These are phyloP conservation scores for Neoarius graeffei DNA, from an alignment of 2,113 vertebrate species.

Conservation along the genomic window DNA sequence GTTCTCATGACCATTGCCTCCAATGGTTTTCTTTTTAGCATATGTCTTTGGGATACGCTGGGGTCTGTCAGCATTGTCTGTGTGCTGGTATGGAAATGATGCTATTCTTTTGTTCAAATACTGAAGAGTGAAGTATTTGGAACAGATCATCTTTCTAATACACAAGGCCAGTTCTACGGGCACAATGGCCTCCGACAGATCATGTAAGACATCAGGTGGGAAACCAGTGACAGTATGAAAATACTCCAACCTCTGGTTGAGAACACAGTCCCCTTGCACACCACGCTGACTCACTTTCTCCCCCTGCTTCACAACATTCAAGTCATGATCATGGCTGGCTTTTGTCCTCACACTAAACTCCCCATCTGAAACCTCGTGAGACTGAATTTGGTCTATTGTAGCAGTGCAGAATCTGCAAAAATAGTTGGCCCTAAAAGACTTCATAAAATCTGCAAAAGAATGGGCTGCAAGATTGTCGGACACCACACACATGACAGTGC, in stretches of 20 bases:
- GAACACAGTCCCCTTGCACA: conserved; percentile 10
- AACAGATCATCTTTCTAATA: conserved; percentile 30
- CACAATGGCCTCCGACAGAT: background rate
- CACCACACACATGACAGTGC: no score
- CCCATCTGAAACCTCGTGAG: no score
- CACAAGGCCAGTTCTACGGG: conserved; percentile 47
- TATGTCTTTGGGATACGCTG: conserved; percentile 32
- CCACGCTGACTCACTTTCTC: background rate
- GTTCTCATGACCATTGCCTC: conserved; percentile 29
- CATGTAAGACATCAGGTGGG: background rate
- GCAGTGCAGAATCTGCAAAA: no score
- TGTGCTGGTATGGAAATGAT: conserved; percentile 49
- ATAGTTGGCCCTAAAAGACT: no score
- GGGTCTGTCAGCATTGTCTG: conserved; percentile 45
- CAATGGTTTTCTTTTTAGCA: conserved; percentile 27
- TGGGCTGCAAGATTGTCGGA: no score
- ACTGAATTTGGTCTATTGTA: no score
- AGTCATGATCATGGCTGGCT: no score
- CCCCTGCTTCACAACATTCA: background rate
- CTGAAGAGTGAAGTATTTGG: conserved; percentile 43
- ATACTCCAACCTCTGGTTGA: conserved; percentile 1
- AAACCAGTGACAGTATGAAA: no score
- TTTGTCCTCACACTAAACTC: no score
- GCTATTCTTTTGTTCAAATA: conserved; percentile 31
- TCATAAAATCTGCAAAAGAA: no score